Evolutionary conservation across 1,140 invertebrate genomes (phyloP), one percentile per base, ranked within the genome.

Genomic region (Micrasema minimum): DNA sequence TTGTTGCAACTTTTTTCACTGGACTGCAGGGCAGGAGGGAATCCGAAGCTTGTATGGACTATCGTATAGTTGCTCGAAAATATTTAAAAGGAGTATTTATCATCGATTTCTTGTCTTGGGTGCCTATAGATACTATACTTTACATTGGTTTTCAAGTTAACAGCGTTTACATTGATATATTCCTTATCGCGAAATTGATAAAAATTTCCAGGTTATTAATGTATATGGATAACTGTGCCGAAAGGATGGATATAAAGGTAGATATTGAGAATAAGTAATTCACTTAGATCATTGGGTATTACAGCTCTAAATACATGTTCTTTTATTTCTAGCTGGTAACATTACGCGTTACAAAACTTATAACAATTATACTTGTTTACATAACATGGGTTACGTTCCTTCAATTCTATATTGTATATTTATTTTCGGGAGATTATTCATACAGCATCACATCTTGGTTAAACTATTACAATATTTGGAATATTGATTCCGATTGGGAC

Each of bases 311-410:
- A n/a, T n/a, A n/a, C n/a, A n/a, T n/a, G n/a, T n/a, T n/a, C n/a
- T n/a, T n/a, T n/a, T n/a, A n/a, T n/a, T 65, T 65, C 18, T 26
- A 65, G 61, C 16, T 48, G 11, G 50, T 48, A 14, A 26, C 37
- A 16, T 18, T n/a, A 9, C 48, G 50, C 3, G 16, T 67, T 1
- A 43, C 20, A 0, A 67, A 51, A 53, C 5, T 55, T 26, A 20
- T 53, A 38, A 35, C 35, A 10, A 14, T 35, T 3, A 12, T 55
- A 2, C 2, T 55, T 7, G 14, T 67, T 20, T 67, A 67, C 22
- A n/a, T 67, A 16, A 46, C n/a, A 4, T 67, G 65, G 65, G 65
- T 67, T 6, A 67, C 65, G 5, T 67, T 46, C 20, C 35, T 67
- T 1, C 65, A 67, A 37, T 67, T 67, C 22, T 35, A 14, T 20